Conservation (phyloP, 2,888 invertebrate genomes). For the Pristionchus mayeri region DNA sequence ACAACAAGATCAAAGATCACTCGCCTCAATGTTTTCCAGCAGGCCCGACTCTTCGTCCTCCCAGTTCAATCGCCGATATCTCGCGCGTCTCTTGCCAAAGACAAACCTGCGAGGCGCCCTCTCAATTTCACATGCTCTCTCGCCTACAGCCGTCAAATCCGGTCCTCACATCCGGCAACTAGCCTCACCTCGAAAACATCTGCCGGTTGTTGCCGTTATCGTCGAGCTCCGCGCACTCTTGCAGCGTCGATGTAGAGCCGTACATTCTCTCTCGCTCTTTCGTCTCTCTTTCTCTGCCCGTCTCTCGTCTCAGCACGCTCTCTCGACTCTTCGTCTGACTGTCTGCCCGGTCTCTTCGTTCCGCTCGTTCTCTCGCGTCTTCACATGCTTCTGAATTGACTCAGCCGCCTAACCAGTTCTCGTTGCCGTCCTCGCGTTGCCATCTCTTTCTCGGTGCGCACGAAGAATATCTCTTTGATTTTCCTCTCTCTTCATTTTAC, state of each 20-base stretch:
- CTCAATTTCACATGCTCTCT: background rate
- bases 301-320: background rate
- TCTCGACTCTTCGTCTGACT: background rate
- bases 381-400: slow-evolving; percentile 32
- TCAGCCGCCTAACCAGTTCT: slow-evolving; percentile 38
- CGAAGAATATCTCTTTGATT: too few species aligned
- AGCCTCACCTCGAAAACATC: slow-evolving; percentile 2
- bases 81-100: slow-evolving; percentile 21
- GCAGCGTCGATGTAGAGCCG: slow-evolving; percentile 27
- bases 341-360: background rate
- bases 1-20: background rate
- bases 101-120: background rate
- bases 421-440: background rate
- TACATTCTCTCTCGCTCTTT: slow-evolving; percentile 8
- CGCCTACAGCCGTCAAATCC: background rate
- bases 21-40: background rate
- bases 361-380: background rate
- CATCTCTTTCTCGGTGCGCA: background rate
- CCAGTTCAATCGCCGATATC: background rate
- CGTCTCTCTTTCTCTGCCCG: background rate
- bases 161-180: too few species aligned
- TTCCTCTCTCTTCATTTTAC: too few species aligned
- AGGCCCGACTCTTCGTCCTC: slow-evolving; percentile 2
- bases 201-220: background rate
- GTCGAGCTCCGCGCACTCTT: background rate